Evolutionary conservation across 2,113 vertebrate species (phyloP).

Genomic region (Myotis davidii): DNA sequence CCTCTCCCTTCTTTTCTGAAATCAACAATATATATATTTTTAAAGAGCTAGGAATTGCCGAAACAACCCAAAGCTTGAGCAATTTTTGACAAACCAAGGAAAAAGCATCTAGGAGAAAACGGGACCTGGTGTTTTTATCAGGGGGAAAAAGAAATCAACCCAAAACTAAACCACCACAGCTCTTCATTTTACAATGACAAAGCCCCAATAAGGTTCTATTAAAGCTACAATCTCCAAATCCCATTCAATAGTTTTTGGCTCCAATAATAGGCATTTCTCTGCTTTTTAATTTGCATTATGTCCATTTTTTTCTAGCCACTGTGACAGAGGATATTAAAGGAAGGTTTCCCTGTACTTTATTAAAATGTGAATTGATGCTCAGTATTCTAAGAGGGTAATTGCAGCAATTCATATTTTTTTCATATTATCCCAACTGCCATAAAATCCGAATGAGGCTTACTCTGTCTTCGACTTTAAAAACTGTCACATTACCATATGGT

Average conservation of each 20-base stretch:
- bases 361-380: slow-evolving; percentile 27
- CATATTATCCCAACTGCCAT: not conserved
- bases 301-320: slow-evolving; percentile 13
- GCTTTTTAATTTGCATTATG: not conserved
- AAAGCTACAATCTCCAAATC: not conserved
- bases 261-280: not conserved
- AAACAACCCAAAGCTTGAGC: not conserved
- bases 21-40: no score
- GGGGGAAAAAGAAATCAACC: rapidly evolving
- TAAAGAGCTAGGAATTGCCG: not conserved
- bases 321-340: not conserved
- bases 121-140: not conserved
- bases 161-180: not conserved
- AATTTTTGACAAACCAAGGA: not conserved
- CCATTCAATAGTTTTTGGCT: not conserved
- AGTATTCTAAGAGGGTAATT: slow-evolving; percentile 34
- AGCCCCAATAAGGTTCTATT: not conserved
- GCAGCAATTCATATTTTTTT: slow-evolving; percentile 40
- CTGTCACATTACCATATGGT: not conserved
- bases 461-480: slow-evolving; percentile 27
- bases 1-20: no score
- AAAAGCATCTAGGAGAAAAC: not conserved
- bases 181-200: not conserved
- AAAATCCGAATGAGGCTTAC: slow-evolving; percentile 31
- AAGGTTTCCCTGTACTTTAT: slow-evolving; percentile 2